These are phyloP conservation scores for Dipus sagitta DNA, from an alignment of 2,797 vertebrate genomes.

Conservation along the genomic window DNA sequence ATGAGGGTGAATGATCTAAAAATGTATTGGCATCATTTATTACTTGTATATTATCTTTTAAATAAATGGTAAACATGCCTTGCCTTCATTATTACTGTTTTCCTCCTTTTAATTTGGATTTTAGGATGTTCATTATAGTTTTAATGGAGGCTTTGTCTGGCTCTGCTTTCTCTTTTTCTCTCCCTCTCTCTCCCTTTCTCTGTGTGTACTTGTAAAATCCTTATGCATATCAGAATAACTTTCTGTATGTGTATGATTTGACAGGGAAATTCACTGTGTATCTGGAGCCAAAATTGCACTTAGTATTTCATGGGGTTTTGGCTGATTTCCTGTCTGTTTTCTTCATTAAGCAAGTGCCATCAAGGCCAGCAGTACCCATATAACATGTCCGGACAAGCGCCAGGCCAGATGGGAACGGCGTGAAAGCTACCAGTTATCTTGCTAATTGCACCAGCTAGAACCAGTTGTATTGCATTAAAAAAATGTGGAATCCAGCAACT, in stretches of 20 bases:
- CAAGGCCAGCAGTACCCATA: conserved; percentile 66
- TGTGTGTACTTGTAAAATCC: not conserved
- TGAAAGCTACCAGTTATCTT: conserved; percentile 79
- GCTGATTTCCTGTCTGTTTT: conserved; percentile 73
- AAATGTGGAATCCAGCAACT: conserved; percentile 70
- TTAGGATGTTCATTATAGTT: not conserved
- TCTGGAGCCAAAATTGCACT: conserved; percentile 65
- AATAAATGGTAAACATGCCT: not conserved
- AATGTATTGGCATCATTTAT: not conserved
- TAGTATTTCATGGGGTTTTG: conserved; percentile 71
- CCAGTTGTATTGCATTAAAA: conserved; percentile 77
- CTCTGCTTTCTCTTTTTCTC: not conserved
- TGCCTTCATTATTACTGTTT: not conserved
- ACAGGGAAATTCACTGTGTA: conserved; percentile 47
- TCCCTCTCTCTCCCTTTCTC: not conserved
- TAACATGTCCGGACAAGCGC: conserved; percentile 71
- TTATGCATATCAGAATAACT: conserved; percentile 3
- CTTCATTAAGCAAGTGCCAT: conserved; percentile 73
- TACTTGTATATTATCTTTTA: not conserved
- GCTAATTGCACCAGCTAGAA: conserved; percentile 78
- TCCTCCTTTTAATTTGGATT: not conserved
- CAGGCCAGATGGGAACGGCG: conserved; percentile 77
- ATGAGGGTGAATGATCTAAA: not conserved
- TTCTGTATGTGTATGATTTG: conserved; percentile 45
- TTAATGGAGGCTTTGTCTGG: not conserved